These are phyloP conservation scores for Callorhinus ursinus DNA, from an alignment of 2,113 vertebrate genomes.

Conservation along the genomic window DNA sequence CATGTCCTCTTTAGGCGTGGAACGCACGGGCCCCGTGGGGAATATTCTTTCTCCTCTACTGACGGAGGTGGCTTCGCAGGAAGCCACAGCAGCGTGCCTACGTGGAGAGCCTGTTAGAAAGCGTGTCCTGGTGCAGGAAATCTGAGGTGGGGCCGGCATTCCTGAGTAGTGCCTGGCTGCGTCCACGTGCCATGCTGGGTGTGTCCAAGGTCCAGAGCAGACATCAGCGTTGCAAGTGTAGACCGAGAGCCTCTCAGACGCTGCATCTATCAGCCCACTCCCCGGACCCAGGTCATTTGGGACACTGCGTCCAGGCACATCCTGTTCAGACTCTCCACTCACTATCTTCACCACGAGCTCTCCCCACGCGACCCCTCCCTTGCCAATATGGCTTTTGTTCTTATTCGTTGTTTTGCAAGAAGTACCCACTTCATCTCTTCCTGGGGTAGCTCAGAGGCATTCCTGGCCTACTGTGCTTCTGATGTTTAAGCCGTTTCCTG, in stretches of 20 bases:
- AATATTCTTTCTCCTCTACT: background rate
- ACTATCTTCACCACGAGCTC: background rate
- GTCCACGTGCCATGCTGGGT: background rate
- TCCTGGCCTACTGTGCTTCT: background rate
- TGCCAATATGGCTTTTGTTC: background rate
- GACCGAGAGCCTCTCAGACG: accelerated
- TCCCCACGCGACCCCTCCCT: background rate
- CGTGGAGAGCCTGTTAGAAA: background rate
- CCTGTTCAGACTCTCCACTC: background rate
- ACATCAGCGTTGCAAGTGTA: accelerated
- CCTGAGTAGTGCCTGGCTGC: accelerated
- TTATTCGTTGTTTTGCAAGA: background rate
- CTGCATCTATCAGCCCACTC: accelerated
- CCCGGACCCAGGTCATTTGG: accelerated
- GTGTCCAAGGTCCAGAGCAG: accelerated
- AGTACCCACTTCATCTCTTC: too few species aligned
- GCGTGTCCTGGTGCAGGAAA: too few species aligned
- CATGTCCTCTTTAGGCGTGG: background rate
- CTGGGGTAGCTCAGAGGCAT: background rate
- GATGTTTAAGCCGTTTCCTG: background rate
- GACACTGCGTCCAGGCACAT: background rate
- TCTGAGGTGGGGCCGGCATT: background rate
- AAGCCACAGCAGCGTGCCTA: background rate
- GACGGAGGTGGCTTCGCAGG: background rate
- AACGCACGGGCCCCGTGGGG: background rate